Evolutionary conservation across 2,888 invertebrate genomes (phyloP), one percentile per base, ranked within the genome.

Genomic region (Erebia ligea): DNA sequence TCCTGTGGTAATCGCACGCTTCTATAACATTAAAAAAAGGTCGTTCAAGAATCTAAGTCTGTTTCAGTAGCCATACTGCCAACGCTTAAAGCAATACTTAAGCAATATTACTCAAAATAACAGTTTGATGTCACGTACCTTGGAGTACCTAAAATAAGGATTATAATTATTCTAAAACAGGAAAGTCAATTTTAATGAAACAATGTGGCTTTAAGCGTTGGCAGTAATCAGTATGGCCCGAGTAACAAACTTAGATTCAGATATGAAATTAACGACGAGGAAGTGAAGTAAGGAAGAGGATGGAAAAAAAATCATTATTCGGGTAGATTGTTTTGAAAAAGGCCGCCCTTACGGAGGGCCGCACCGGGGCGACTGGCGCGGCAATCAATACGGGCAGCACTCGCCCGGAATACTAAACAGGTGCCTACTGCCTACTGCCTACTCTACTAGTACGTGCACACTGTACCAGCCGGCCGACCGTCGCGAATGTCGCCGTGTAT

Each of bases 341-440:
- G 87, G 86, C 87, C 86, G 85, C 85, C 86, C 86, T 82, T 77
- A 58, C 81, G 78, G 79, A 79, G 81, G 81, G 78, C 76, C 75
- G 78, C 78, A 19, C 79, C 82, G 81, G 80, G 76, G 82, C 81
- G 78, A 25, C 61, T 19, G 79, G 82, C 80, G 82, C 79, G 82
- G 91, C 94, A 95, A 95, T 95, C 95, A 95, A 95, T 95, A 95
- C 95, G 94, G 94, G 92, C 93, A 92, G 92, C 87, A 94, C 94
- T 92, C 89, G 89, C 79, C 79, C 92, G 90, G 95, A 94, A 95
- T 95, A 94, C 94, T 94, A 95, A 95, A 80, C 86, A 87, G 88
- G 82, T 81, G 77, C 82, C 84, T 83, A 83, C 84, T 82, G 34
- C 6, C 6, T 34, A 2, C 45, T 45, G 8, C 9, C 6, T 2